phyloP scores from a whole-genome alignment of 2,797 vertebrate genomes.

The Lacerta viridis region DNA sequence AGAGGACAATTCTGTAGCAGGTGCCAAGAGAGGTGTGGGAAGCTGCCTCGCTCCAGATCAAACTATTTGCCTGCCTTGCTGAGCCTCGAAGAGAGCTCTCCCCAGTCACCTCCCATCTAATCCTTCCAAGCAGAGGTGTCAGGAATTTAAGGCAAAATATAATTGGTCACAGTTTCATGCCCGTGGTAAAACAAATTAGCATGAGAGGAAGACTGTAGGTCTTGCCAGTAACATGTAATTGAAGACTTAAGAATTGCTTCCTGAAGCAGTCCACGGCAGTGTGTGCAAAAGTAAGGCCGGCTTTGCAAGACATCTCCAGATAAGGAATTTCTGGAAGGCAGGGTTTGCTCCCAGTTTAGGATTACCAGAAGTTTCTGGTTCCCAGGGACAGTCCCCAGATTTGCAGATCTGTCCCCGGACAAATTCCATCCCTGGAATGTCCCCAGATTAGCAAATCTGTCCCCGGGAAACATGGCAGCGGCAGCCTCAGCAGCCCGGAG shows the following conservation, averaged over 20 bases:
- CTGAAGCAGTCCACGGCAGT: background rate
- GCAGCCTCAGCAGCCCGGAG: too few species aligned
- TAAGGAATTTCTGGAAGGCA: background rate
- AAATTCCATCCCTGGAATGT: too few species aligned
- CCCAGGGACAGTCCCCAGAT: too few species aligned
- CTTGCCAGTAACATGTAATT: background rate
- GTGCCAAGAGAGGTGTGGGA: background rate
- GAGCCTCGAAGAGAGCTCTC: background rate
- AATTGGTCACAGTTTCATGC: background rate
- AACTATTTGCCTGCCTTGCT: background rate
- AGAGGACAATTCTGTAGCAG: background rate
- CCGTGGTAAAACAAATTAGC: background rate
- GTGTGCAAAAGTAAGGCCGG: background rate
- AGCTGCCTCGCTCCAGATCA: background rate
- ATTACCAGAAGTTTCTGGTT: too few species aligned
- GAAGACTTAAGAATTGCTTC: background rate
- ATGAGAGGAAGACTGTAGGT: background rate
- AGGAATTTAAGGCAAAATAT: background rate
- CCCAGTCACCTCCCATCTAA: too few species aligned
- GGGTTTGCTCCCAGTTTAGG: background rate
- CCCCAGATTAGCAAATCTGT: too few species aligned
- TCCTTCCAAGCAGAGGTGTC: too few species aligned
- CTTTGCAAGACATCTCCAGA: background rate
- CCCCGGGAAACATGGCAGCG: too few species aligned
- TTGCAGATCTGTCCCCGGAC: too few species aligned